phyloP scores from a whole-genome alignment of 2,888 invertebrate species.

The Platycnemis pennipes region DNA sequence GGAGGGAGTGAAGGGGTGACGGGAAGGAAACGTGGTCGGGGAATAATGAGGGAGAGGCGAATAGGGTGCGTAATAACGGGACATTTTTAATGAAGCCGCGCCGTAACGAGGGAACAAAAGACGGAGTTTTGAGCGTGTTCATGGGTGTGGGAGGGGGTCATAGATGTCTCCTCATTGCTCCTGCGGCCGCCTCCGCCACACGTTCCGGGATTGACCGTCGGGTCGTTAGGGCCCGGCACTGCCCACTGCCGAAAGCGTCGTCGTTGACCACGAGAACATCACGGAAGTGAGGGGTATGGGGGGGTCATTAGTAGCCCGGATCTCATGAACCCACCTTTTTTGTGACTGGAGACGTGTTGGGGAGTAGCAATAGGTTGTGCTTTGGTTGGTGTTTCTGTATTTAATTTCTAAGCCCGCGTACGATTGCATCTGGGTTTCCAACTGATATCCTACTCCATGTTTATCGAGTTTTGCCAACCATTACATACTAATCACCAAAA shows the following conservation, averaged over 20 bases:
- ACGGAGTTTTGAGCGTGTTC: neutral
- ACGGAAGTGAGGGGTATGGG: neutral
- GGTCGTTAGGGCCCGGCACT: conserved; percentile 9
- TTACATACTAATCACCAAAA: neutral
- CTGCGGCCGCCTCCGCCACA: neutral
- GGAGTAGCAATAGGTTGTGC: neutral
- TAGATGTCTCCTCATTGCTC: neutral
- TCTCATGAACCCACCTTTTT: neutral
- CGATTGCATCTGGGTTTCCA: neutral
- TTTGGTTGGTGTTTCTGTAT: neutral
- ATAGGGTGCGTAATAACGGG: conserved; percentile 32
- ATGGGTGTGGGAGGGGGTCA: neutral
- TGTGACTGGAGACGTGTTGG: neutral
- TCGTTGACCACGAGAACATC: neutral
- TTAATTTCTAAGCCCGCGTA: neutral
- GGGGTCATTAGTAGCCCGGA: neutral
- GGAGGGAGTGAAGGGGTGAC: neutral
- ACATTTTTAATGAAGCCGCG: conserved; percentile 35
- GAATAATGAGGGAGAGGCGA: neutral
- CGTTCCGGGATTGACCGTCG: neutral
- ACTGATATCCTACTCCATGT: neutral
- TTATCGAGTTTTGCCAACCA: neutral
- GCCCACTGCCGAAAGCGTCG: no score
- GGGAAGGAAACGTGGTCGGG: neutral
- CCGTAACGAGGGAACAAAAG: conserved; percentile 25